phyloP scores from a whole-genome alignment of 1,140 invertebrate species.

The Pectinophora gossypiella region DNA sequence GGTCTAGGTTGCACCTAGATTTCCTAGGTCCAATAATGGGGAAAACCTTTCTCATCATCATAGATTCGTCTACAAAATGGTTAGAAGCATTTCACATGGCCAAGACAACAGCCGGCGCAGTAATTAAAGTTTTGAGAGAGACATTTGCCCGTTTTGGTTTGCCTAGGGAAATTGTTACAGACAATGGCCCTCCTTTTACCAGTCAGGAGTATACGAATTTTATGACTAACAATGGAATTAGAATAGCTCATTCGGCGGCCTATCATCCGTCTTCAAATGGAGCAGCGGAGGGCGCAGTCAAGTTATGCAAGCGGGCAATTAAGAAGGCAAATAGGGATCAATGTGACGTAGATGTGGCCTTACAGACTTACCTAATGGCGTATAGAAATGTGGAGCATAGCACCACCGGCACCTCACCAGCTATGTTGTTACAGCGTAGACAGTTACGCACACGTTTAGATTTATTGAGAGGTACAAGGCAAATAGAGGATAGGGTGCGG shows the following conservation, averaged over 20 bases:
- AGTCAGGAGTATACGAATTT: neutral
- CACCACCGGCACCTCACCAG: neutral
- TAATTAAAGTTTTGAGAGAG: neutral
- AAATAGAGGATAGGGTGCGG: neutral
- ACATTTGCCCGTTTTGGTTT: neutral
- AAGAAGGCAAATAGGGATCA: neutral
- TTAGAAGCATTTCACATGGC: slow-evolving; percentile 7
- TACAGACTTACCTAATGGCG: neutral
- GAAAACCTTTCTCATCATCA: slow-evolving; percentile 10
- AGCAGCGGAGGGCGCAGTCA: neutral
- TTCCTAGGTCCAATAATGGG: slow-evolving; percentile 11
- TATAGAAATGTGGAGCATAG: neutral
- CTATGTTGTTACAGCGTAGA: neutral
- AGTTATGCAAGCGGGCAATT: neutral
- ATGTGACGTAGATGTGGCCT: neutral
- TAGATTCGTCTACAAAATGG: slow-evolving; percentile 13
- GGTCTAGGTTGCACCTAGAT: slow-evolving; percentile 12
- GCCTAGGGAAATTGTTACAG: neutral
- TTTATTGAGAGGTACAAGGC: neutral
- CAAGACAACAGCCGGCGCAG: neutral
- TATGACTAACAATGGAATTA: neutral
- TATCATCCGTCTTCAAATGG: neutral
- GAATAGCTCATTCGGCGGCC: neutral
- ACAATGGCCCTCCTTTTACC: neutral
- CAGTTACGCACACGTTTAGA: neutral